Conservation (phyloP, 2,113 vertebrate genomes). For the Balaeniceps rex region DNA sequence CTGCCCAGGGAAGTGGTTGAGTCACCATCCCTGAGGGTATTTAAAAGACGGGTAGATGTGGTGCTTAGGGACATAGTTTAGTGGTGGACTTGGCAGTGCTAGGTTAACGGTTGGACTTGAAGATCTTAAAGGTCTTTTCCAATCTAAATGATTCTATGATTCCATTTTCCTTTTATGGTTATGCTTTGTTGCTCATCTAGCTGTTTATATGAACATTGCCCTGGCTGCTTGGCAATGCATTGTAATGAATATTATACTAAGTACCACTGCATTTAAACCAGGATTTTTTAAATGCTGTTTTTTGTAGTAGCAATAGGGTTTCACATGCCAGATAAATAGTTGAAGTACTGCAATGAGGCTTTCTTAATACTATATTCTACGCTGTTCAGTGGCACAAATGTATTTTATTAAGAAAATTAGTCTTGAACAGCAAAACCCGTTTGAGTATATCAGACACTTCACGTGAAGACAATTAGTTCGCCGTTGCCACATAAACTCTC, state of each 20-base stretch:
- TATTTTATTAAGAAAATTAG: neutral
- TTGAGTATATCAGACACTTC: neutral
- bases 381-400: neutral
- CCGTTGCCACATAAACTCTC: neutral
- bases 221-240: neutral
- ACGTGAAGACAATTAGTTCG: neutral
- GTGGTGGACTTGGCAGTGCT: too few relatives aligned
- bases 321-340: neutral
- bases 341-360: neutral
- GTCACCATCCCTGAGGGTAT: too few relatives aligned
- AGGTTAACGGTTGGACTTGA: too few relatives aligned
- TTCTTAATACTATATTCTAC: neutral
- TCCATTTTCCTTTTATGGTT: slow-evolving; percentile 3
- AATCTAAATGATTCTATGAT: too few relatives aligned
- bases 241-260: neutral
- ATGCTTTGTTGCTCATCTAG: neutral
- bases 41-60: too few relatives aligned
- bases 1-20: too few relatives aligned
- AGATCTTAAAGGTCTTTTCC: too few relatives aligned
- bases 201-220: neutral
- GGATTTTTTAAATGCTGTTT: neutral
- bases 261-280: neutral
- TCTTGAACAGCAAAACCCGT: neutral
- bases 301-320: neutral
- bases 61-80: too few relatives aligned